Evolutionary conservation across 2,113 vertebrate species (phyloP), one percentile per base, ranked within the genome.

Genomic region (Arvicanthis niloticus): DNA sequence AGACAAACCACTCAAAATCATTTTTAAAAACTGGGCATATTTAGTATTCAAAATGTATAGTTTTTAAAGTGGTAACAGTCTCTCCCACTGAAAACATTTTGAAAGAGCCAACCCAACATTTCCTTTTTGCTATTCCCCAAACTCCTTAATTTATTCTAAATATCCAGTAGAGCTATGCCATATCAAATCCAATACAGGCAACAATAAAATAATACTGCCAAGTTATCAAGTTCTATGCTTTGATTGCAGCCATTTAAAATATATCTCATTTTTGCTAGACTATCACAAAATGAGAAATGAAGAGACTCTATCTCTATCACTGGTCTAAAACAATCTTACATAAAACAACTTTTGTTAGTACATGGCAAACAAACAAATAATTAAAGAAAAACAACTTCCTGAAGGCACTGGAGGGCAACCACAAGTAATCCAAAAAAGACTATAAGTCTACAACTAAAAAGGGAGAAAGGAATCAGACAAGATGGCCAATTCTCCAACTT

Each of bases 161-260:
- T 89, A 97, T 94, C 48, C 81, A 96, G 37, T 56, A 62, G 88
- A 95, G 89, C 81, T 94, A 78, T 70, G 85, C 62, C 31, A 15
- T 89, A 96, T 87, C 88, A 97, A 86, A 96, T 89, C 4, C 62
- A 96, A 91, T 62, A 96, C 96, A 96, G 48, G 85, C 72, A 94
- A 92, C 53, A 90, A 93, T 68, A 97, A 75, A 48, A 34, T 96
- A 93, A 51, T 90, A 21, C 45, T 93, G 40, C 26, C 67, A 91
- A 87, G 68, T 96, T 92, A 95, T 73, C 76, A 65, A 93, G 72
- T 92, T 93, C 60, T 53, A 92, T 56, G 70, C 51, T 95, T 70
- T 93, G 70, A 88, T 80, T 89, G 81, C 34, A 94, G 88, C 51
- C 77, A 91, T 62, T 85, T 88, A 90, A 75, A 97, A 24, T 62